These are phyloP conservation scores for Capricornis sumatraensis DNA, from an alignment of 2,113 vertebrate genomes.

Conservation along the genomic window DNA sequence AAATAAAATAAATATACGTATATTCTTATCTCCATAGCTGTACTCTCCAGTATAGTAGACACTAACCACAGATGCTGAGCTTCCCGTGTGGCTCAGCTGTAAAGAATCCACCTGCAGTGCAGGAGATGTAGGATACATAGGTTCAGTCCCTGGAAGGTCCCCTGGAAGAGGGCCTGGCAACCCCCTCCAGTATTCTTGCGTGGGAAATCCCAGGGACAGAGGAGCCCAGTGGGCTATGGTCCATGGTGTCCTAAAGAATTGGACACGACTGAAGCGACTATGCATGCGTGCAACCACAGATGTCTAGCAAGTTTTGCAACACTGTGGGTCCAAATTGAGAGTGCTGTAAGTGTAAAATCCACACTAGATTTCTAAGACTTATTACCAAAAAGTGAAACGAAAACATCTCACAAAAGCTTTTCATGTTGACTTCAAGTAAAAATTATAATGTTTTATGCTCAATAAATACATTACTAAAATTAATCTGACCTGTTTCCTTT, in stretches of 20 bases:
- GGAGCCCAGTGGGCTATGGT: neutral
- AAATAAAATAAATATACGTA: neutral
- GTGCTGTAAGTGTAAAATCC: accelerated
- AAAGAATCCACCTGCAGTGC: neutral
- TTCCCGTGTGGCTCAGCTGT: neutral
- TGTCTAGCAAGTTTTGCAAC: neutral
- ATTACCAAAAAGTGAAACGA: neutral
- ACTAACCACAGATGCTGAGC: neutral
- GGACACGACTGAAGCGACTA: accelerated
- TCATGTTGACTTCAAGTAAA: neutral
- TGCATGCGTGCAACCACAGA: accelerated
- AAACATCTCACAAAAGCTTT: neutral
- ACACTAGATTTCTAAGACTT: neutral
- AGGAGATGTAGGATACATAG: neutral
- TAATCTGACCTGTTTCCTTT: neutral
- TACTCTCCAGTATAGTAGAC: accelerated
- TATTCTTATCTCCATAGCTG: neutral
- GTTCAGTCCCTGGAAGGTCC: neutral
- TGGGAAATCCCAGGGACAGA: neutral
- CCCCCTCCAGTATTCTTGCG: neutral
- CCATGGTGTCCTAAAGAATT: neutral
- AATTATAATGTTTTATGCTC: neutral
- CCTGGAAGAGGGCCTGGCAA: neutral
- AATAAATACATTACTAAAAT: neutral
- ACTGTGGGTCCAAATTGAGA: neutral